phyloP scores from a whole-genome alignment of 2,797 vertebrate species.

The Oreonectes daqikongensis region DNA sequence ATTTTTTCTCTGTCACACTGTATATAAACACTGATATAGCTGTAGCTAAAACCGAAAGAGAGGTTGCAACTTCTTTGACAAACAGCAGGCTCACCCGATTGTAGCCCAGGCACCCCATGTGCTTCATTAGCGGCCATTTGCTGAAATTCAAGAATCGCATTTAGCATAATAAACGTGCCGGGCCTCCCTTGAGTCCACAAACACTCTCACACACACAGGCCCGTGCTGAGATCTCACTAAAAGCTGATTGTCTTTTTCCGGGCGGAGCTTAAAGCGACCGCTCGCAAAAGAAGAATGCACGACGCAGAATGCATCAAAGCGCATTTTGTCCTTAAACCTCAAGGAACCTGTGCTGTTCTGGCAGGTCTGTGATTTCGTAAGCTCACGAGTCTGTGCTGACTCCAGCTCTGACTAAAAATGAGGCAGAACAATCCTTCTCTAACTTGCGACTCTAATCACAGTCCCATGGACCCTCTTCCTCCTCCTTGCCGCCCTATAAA shows the following conservation, averaged over 20 bases:
- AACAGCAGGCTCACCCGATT: constrained; percentile 59
- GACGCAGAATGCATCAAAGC: constrained; percentile 22
- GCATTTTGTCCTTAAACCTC: constrained; percentile 31
- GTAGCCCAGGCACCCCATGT: constrained; percentile 62
- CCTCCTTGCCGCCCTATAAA: not conserved
- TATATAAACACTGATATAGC: not conserved
- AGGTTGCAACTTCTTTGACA: constrained; percentile 55
- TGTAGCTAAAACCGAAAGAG: constrained; percentile 22
- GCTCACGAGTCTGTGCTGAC: constrained; percentile 38
- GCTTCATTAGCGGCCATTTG: constrained; percentile 71
- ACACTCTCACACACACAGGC: constrained; percentile 55
- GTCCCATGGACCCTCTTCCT: not conserved
- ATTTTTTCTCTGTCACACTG: not conserved
- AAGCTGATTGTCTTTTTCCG: constrained; percentile 41
- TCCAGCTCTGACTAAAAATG: constrained; percentile 33
- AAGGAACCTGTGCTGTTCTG: constrained; percentile 18
- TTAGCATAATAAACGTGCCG: constrained; percentile 72
- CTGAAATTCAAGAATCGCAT: constrained; percentile 71
- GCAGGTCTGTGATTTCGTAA: constrained; percentile 42
- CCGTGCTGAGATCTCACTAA: constrained; percentile 54
- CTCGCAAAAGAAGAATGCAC: constrained; percentile 5
- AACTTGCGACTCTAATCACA: constrained; percentile 11
- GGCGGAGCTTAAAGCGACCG: not conserved
- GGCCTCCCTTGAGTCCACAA: constrained; percentile 60
- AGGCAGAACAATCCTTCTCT: constrained; percentile 21